Evolutionary conservation across 2,797 vertebrate genomes (phyloP).

Genomic region (Micromesistius poutassou): DNA sequence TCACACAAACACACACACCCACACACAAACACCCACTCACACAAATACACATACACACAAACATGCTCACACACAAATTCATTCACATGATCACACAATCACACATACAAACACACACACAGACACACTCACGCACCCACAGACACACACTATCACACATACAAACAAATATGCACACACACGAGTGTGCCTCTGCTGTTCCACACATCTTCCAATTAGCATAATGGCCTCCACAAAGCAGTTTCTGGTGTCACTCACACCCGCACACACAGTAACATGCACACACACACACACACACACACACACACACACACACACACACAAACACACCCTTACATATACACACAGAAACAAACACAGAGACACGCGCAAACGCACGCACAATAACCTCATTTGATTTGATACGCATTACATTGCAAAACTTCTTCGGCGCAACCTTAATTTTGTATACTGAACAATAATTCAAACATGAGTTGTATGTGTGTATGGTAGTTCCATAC

Average conservation of each 20-base stretch:
- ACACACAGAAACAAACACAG: background rate
- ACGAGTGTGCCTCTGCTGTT: background rate
- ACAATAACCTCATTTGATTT: background rate
- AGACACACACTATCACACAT: constrained; percentile 1
- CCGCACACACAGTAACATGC: background rate
- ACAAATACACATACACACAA: background rate
- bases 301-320: background rate
- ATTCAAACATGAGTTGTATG: background rate
- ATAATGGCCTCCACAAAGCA: background rate
- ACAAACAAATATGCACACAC: background rate
- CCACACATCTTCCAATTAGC: background rate
- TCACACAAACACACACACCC: background rate
- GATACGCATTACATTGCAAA: background rate
- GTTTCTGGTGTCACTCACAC: background rate
- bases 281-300: constrained; percentile 1
- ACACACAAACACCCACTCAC: background rate
- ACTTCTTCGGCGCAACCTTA: background rate
- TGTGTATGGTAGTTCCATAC: no score
- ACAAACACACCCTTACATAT: background rate
- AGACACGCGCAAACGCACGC: background rate
- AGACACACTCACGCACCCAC: no score
- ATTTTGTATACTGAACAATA: background rate
- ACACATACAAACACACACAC: constrained; percentile 2
- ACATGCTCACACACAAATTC: no score
- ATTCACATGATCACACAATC: no score